Percentiles rank a stretch among this genome's conserved stretches.
Conservation (phyloP, 2,888 invertebrate species). For the Sphaerophoria taeniata region DNA sequence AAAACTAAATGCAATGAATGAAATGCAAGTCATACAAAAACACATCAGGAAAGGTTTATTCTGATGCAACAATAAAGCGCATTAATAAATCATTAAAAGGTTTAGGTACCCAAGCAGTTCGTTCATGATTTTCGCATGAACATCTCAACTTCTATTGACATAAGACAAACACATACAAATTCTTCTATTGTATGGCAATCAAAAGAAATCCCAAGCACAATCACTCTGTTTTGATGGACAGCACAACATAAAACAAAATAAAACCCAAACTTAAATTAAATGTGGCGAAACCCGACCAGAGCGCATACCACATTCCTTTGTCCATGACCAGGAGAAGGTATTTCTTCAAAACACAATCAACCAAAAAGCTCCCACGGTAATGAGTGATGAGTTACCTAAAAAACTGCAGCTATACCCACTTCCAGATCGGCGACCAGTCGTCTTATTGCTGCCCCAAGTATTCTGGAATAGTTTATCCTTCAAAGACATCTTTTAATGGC, state of each 20-base stretch:
- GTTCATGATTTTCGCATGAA: too few species aligned
- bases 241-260: not conserved
- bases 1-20: too few species aligned
- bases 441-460: constrained; percentile 82
- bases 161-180: too few species aligned
- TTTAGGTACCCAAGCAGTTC: too few species aligned
- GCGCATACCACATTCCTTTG: constrained; percentile 41
- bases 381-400: constrained; percentile 79
- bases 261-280: constrained; percentile 52
- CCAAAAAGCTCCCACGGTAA: constrained; percentile 59
- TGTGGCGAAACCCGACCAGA: constrained; percentile 55
- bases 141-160: too few species aligned
- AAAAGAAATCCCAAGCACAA: constrained; percentile 21
- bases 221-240: not conserved
- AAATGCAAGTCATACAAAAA: too few species aligned
- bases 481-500: constrained; percentile 68
- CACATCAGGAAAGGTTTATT: too few species aligned
- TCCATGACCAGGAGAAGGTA: not conserved
- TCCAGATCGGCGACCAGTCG: constrained; percentile 82
- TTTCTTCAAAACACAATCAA: constrained; percentile 8
- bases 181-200: not conserved
- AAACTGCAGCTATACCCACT: constrained; percentile 83
- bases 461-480: constrained; percentile 82
- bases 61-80: too few species aligned
- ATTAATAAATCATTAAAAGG: too few species aligned